Evolutionary conservation across 1,140 invertebrate genomes (phyloP).

Genomic region (Drosophila nikananu): DNA sequence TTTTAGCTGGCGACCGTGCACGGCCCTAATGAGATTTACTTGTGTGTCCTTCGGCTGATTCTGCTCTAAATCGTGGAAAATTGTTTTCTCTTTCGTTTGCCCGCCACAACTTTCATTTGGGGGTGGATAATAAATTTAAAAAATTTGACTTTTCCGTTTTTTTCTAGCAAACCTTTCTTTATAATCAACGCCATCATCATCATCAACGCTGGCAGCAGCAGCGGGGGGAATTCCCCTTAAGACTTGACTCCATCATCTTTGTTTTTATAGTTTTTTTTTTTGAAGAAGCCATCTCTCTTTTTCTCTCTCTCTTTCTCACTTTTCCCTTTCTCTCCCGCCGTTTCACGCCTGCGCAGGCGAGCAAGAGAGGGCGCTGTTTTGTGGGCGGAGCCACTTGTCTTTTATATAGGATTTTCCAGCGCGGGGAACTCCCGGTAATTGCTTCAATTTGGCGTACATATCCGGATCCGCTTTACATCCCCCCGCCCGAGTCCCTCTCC

Average conservation of each 20-base stretch:
- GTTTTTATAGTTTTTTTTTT: conserved; percentile 8
- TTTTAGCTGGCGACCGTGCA: conserved; percentile 15
- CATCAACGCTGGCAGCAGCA: conserved; percentile 8
- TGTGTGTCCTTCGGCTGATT: conserved; percentile 10
- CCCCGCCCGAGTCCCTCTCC: conserved; percentile 9
- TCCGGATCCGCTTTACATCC: conserved; percentile 35
- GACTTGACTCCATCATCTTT: conserved; percentile 20
- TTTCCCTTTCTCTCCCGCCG: conserved; percentile 3
- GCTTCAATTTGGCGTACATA: conserved; percentile 78
- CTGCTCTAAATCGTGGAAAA: conserved; percentile 13
- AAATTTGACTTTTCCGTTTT: not conserved
- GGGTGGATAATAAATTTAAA: conserved; percentile 28
- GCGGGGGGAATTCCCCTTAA: conserved; percentile 15
- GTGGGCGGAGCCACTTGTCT: conserved; percentile 63
- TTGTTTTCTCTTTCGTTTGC: conserved; percentile 45
- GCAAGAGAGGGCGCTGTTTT: conserved; percentile 23
- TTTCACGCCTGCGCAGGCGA: conserved; percentile 56
- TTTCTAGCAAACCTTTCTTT: not conserved
- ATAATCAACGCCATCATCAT: conserved; percentile 60
- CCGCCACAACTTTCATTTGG: conserved; percentile 32
- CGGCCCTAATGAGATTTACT: conserved; percentile 46
- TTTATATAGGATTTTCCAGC: conserved; percentile 43
- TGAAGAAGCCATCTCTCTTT: conserved; percentile 50
- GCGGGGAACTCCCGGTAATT: conserved; percentile 66
- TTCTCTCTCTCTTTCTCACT: not conserved